These are phyloP conservation scores for Fregata magnificens DNA, from an alignment of 2,113 vertebrate species.

Conservation along the genomic window DNA sequence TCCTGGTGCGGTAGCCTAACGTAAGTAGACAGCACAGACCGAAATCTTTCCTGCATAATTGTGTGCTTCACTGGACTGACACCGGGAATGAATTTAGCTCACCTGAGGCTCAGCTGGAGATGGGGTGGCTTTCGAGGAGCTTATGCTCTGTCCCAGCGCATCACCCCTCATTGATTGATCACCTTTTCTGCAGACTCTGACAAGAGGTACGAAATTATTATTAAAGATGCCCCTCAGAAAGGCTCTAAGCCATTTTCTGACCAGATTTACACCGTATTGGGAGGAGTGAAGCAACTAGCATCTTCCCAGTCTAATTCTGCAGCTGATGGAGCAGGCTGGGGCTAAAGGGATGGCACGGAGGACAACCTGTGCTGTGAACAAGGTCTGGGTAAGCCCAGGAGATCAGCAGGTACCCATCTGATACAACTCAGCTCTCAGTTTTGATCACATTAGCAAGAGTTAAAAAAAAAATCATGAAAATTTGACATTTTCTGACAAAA, in stretches of 20 bases:
- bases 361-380: background rate
- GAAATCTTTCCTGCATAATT: background rate
- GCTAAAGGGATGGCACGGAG: background rate
- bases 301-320: background rate
- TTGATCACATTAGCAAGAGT: background rate
- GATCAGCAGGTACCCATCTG: background rate
- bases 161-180: background rate
- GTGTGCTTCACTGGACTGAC: background rate
- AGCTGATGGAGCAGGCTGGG: background rate
- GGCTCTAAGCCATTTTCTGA: background rate
- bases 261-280: background rate
- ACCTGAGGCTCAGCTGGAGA: background rate
- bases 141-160: background rate
- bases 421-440: background rate
- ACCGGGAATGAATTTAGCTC: background rate
- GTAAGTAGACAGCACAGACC: background rate
- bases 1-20: background rate
- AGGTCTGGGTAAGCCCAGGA: background rate
- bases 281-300: background rate
- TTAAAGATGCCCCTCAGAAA: background rate
- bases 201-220: background rate
- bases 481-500: background rate
- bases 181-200: background rate
- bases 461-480: background rate
- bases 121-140: background rate